These are phyloP conservation scores for Trogon surrucura DNA, from an alignment of 2,113 vertebrate species.

Conservation along the genomic window DNA sequence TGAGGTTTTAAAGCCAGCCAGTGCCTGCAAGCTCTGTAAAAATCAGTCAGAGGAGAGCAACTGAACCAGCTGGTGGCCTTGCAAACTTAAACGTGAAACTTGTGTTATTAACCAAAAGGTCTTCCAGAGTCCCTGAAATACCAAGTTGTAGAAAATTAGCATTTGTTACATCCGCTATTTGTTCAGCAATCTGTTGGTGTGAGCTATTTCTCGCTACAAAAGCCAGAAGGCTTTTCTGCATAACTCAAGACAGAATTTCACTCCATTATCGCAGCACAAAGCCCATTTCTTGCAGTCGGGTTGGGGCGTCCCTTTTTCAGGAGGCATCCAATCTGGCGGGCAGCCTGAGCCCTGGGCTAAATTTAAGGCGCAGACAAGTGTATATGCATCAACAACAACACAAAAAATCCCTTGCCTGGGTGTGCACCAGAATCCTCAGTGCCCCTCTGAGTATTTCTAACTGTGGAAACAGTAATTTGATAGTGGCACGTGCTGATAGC, in stretches of 20 bases:
- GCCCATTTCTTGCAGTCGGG: not conserved
- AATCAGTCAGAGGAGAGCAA: not conserved
- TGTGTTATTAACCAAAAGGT: not conserved
- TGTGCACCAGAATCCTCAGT: not conserved
- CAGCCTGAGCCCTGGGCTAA: not conserved
- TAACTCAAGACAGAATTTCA: not conserved
- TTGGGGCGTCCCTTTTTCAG: not conserved
- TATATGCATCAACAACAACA: not conserved
- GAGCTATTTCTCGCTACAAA: not conserved
- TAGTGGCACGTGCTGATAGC: not conserved
- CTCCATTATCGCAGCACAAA: not conserved
- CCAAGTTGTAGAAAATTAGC: not conserved
- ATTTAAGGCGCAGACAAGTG: not conserved
- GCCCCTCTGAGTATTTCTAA: not conserved
- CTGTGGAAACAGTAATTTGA: not conserved
- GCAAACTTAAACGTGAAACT: not conserved
- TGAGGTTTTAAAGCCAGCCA: not conserved
- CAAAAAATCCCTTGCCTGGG: not conserved
- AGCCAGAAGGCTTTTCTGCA: not conserved
- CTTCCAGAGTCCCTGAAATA: not conserved
- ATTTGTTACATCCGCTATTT: not conserved
- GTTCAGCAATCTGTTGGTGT: rapidly evolving
- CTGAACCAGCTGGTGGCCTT: rapidly evolving
- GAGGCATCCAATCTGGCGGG: not conserved
- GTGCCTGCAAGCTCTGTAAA: not conserved